A percentile compares a stretch with the other conserved stretches of the same genome.
Evolutionary conservation across 2,888 invertebrate species (phyloP).

Genomic region (Drosophila aldrichi): DNA sequence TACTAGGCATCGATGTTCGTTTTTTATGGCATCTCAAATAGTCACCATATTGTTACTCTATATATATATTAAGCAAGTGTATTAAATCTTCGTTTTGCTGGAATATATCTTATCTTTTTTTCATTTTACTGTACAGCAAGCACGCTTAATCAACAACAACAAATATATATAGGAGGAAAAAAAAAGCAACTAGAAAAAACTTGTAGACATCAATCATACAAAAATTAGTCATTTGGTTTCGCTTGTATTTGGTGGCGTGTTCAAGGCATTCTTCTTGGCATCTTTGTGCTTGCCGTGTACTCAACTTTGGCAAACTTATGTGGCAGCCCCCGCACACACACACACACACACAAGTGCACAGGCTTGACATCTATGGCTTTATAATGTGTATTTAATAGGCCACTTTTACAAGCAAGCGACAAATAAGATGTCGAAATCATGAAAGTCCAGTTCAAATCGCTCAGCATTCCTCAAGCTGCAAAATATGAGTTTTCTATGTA

Average conservation of each 20-base stretch:
- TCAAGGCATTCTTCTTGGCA: conserved; percentile 71
- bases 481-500: conserved; percentile 9
- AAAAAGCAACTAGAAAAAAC: conserved; percentile 6
- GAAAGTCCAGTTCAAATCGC: conserved; percentile 77
- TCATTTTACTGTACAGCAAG: conserved; percentile 22
- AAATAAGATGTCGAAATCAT: conserved; percentile 70
- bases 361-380: conserved; percentile 41
- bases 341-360: background rate
- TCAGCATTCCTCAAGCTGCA: conserved; percentile 38
- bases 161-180: background rate
- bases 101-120: background rate
- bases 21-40: no score
- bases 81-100: conserved; percentile 2
- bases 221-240: conserved; percentile 63
- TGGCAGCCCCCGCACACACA: conserved; percentile 59
- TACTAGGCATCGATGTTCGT: background rate
- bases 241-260: conserved; percentile 36
- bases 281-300: conserved; percentile 18
- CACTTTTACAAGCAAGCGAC: conserved; percentile 77
- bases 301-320: conserved; percentile 63
- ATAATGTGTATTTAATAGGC: conserved; percentile 78
- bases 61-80: background rate
- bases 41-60: background rate
- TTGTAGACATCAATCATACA: conserved; percentile 68
- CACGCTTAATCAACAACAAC: conserved; percentile 59